Evolutionary conservation across 2,888 invertebrate genomes (phyloP).

Genomic region (Himalopsyche japonica): DNA sequence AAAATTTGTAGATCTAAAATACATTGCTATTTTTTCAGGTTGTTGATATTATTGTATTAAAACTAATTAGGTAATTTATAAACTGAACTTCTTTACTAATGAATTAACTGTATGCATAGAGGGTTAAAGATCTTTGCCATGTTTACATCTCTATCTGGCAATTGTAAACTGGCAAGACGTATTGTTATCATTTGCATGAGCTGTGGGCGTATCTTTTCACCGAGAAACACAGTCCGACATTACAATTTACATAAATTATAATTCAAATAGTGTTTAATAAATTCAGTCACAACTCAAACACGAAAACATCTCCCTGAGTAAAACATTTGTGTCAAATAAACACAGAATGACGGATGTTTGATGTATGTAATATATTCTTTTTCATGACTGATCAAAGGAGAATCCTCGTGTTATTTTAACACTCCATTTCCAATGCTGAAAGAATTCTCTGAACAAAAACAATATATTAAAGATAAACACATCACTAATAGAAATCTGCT

Average conservation of each 20-base stretch:
- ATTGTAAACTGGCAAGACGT: not conserved
- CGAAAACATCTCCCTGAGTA: not conserved
- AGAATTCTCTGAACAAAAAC: no score
- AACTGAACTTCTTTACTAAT: not conserved
- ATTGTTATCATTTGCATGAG: not conserved
- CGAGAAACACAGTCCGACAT: not conserved
- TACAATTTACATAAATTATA: not conserved
- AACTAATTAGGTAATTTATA: no score
- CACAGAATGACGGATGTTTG: not conserved
- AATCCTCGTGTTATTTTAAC: not conserved
- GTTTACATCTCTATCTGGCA: not conserved
- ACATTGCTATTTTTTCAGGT: no score
- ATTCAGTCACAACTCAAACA: not conserved
- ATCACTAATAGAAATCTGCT: no score
- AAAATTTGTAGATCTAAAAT: no score
- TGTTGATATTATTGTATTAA: no score
- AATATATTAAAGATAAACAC: no score
- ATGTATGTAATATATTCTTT: not conserved
- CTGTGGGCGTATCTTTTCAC: not conserved
- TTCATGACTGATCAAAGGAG: not conserved
- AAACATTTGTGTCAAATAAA: not conserved
- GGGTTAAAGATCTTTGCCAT: not conserved
- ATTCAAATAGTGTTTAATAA: not conserved
- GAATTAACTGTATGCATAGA: not conserved
- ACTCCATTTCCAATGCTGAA: not conserved